Percentiles rank a stretch among this genome's conserved stretches.
Conservation (phyloP, 2,797 vertebrate species). For the Thunnus albacares region DNA sequence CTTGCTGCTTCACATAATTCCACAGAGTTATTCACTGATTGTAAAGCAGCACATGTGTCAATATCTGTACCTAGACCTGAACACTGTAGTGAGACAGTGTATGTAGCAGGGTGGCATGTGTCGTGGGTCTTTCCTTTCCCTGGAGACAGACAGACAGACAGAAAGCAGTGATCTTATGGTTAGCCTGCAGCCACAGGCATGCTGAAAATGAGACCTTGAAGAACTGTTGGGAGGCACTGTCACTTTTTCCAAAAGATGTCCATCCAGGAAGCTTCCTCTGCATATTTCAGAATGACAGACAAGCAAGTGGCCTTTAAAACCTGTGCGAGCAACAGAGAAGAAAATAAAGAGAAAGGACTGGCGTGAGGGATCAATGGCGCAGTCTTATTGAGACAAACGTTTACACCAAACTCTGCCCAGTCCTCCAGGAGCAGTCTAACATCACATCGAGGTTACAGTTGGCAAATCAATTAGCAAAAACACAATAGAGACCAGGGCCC, state of each 20-base stretch:
- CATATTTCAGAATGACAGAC: constrained; percentile 60
- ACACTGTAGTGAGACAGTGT: constrained; percentile 33
- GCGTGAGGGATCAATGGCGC: not conserved
- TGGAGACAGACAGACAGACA: constrained; percentile 60
- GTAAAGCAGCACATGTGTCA: constrained; percentile 18
- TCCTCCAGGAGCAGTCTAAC: constrained; percentile 3
- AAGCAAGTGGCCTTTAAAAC: constrained; percentile 48
- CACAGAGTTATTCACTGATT: constrained; percentile 8
- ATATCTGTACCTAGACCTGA: constrained; percentile 24
- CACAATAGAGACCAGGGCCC: constrained; percentile 46
- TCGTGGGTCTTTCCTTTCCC: constrained; percentile 52
- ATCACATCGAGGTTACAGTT: constrained; percentile 42
- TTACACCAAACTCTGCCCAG: not conserved
- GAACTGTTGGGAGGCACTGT: constrained; percentile 67
- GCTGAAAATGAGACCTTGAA: constrained; percentile 76
- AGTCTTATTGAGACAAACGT: constrained; percentile 1
- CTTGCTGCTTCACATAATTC: constrained; percentile 21
- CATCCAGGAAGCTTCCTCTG: constrained; percentile 56
- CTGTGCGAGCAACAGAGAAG: constrained; percentile 9
- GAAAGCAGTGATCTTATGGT: constrained; percentile 68
- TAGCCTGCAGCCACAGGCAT: constrained; percentile 72
- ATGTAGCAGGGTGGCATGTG: constrained; percentile 55
- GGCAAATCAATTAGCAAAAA: constrained; percentile 48
- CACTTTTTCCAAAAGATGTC: constrained; percentile 79
- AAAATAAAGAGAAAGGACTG: not conserved